These are phyloP conservation scores for Tiliacea citrago DNA, from an alignment of 2,888 invertebrate species.

Conservation along the genomic window DNA sequence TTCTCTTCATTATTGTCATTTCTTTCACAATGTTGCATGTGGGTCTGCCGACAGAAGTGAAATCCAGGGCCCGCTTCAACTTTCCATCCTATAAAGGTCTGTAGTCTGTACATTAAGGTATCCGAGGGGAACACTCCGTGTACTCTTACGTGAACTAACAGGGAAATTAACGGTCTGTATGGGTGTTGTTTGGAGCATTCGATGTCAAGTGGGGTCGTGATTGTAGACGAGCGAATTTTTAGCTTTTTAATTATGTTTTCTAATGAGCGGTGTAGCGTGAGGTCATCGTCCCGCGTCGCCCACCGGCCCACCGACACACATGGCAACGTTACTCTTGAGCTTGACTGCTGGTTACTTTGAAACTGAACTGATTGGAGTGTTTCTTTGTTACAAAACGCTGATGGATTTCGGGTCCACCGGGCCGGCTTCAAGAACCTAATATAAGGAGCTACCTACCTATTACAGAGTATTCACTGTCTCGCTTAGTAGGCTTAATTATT, in stretches of 20 bases:
- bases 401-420: background rate
- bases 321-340: too few relatives aligned
- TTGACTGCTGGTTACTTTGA: background rate
- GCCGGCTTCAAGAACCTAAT: background rate
- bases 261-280: background rate
- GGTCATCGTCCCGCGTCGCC: background rate
- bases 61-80: too few relatives aligned
- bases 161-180: too few relatives aligned
- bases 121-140: too few relatives aligned
- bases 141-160: too few relatives aligned
- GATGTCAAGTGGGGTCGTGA: too few relatives aligned
- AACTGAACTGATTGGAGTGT: background rate
- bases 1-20: too few relatives aligned
- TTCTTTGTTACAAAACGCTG: background rate
- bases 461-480: background rate
- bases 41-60: too few relatives aligned
- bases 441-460: background rate
- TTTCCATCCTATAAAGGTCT: too few relatives aligned
- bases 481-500: background rate
- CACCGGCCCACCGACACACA: background rate
- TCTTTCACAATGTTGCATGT: too few relatives aligned
- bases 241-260: background rate
- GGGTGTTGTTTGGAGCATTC: too few relatives aligned
- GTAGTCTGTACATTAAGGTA: too few relatives aligned
- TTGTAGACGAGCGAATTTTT: background rate